A percentile compares a stretch with the other conserved stretches of the same genome.
phyloP scores from a whole-genome alignment of 2,113 vertebrate genomes.

The Megatriorchis doriae region DNA sequence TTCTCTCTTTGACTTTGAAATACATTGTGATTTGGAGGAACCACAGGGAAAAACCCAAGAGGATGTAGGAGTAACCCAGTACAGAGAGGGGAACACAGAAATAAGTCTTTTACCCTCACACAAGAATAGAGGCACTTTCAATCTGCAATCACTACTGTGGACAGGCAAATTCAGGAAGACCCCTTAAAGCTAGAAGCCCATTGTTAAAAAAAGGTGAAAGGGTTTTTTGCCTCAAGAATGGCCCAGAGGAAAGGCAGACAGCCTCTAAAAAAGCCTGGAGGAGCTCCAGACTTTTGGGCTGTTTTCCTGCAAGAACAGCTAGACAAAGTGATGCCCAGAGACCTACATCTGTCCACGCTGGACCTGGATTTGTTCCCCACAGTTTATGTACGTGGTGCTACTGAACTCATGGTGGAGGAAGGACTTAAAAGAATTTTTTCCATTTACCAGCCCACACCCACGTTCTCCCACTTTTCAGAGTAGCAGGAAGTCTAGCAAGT shows the following conservation, averaged over 20 bases:
- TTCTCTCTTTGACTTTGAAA: neutral
- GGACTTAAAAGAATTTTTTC: neutral
- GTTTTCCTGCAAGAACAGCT: neutral
- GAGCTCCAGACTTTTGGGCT: neutral
- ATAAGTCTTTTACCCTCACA: neutral
- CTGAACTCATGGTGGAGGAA: neutral
- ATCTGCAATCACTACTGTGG: neutral
- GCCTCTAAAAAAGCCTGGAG: neutral
- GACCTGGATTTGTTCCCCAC: neutral
- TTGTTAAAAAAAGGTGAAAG: neutral
- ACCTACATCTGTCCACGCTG: neutral
- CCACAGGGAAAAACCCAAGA: neutral
- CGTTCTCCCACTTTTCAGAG: neutral
- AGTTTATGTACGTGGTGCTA: neutral
- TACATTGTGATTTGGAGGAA: neutral
- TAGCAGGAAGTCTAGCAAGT: neutral
- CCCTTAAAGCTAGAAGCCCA: neutral
- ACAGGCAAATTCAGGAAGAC: neutral
- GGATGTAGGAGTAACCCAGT: rapidly evolving
- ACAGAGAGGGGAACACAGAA: neutral
- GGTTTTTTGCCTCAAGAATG: neutral
- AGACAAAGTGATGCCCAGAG: neutral
- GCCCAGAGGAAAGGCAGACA: neutral
- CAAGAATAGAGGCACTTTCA: neutral
- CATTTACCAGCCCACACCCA: neutral